A percentile compares a stretch with the other conserved stretches of the same genome.
Evolutionary conservation across 2,888 invertebrate genomes (phyloP).

Genomic region (Zygaena filipendulae): DNA sequence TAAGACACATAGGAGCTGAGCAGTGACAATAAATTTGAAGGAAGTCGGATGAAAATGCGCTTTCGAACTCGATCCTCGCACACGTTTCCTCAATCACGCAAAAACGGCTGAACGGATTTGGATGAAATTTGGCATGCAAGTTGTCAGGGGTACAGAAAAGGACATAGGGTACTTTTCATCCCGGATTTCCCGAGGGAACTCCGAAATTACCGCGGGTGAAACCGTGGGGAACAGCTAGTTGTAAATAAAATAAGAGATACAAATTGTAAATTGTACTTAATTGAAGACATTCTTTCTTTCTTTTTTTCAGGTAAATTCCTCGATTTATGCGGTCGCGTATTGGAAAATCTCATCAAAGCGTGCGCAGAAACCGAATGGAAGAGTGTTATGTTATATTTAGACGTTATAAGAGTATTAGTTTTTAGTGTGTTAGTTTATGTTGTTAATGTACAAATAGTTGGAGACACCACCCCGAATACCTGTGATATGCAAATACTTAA

Average conservation of each 20-base stretch:
- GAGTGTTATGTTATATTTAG: slow-evolving; percentile 39
- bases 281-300: slow-evolving; percentile 1
- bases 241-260: too few species aligned
- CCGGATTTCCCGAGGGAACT: too few species aligned
- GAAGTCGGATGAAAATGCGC: too few species aligned
- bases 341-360: slow-evolving; percentile 42
- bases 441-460: slow-evolving; percentile 58
- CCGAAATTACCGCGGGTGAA: too few species aligned
- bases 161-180: not conserved
- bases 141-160: not conserved
- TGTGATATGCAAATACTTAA: slow-evolving; percentile 49
- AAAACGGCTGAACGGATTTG: too few species aligned
- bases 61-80: too few species aligned
- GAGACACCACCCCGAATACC: slow-evolving; percentile 33
- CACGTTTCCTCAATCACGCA: too few species aligned
- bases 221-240: too few species aligned
- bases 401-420: slow-evolving; percentile 44
- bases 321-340: slow-evolving; percentile 39
- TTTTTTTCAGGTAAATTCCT: slow-evolving; percentile 50
- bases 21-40: too few species aligned
- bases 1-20: too few species aligned
- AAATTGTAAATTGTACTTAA: too few species aligned
- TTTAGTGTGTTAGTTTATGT: slow-evolving; percentile 48
- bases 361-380: slow-evolving; percentile 47
- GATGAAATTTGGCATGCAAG: too few species aligned